Percentiles rank a stretch among this genome's conserved stretches.
Evolutionary conservation across 2,888 invertebrate genomes (phyloP).

Genomic region (Trilocha varians): DNA sequence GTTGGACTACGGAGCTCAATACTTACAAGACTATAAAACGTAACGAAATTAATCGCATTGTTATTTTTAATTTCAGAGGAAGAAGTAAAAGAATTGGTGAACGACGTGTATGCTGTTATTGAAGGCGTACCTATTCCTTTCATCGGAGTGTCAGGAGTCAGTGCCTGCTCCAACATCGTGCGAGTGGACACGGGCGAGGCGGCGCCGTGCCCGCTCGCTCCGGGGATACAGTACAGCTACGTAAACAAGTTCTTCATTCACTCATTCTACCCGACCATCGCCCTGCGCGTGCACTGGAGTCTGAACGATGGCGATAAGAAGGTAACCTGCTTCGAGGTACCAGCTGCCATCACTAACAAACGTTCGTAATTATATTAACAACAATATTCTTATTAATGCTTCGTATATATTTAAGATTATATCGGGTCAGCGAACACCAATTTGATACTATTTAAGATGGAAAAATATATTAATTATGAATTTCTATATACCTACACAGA

Average conservation of each 20-base stretch:
- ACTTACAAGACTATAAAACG: no score
- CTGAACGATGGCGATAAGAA: constrained; percentile 56
- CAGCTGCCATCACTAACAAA: constrained; percentile 41
- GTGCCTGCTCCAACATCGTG: constrained; percentile 73
- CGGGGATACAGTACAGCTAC: constrained; percentile 77
- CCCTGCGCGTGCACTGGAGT: constrained; percentile 75
- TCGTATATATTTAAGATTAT: no score
- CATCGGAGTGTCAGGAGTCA: constrained; percentile 78
- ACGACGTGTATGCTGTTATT: constrained; percentile 66
- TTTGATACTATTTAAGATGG: no score
- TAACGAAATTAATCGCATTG: no score
- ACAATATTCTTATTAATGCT: no score
- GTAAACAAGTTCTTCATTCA: constrained; percentile 71
- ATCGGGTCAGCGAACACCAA: no score
- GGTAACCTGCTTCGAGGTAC: constrained; percentile 77
- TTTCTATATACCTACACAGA: no score
- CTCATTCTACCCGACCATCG: constrained; percentile 55
- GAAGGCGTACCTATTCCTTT: constrained; percentile 78
- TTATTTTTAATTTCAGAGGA: constrained; percentile 41
- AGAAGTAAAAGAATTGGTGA: constrained; percentile 63
- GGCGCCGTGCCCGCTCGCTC: constrained; percentile 77
- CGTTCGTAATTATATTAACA: neutral
- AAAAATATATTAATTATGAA: no score
- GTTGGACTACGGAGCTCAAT: no score
- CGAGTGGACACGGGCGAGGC: constrained; percentile 44